Percentiles rank a stretch among this genome's conserved stretches.
phyloP scores from a whole-genome alignment of 2,888 invertebrate species.

The Glaucopsyche alexis region DNA sequence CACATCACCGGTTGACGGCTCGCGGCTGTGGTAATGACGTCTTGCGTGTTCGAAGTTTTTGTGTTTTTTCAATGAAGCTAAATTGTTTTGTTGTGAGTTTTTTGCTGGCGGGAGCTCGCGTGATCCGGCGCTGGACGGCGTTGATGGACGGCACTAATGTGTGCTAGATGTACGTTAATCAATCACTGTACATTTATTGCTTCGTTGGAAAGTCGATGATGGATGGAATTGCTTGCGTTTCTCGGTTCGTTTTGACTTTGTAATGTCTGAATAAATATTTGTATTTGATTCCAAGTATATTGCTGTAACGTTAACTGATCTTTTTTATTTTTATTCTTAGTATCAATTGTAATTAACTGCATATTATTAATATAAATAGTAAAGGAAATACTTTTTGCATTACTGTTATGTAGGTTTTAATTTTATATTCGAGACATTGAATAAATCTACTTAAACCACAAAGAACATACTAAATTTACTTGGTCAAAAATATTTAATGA shows the following conservation, averaged over 20 bases:
- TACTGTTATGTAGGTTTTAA: background rate
- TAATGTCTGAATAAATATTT: constrained; percentile 39
- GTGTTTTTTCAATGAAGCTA: constrained; percentile 62
- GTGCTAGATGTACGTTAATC: constrained; percentile 67
- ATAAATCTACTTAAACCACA: background rate
- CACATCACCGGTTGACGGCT: constrained; percentile 77
- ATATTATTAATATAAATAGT: background rate
- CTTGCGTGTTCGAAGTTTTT: constrained; percentile 54
- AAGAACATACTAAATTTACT: background rate
- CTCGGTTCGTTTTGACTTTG: constrained; percentile 15
- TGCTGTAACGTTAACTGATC: background rate
- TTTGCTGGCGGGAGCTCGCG: constrained; percentile 57
- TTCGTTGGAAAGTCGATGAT: constrained; percentile 56
- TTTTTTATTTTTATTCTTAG: background rate
- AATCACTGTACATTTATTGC: constrained; percentile 65
- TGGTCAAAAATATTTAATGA: too few species aligned
- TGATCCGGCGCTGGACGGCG: constrained; percentile 54
- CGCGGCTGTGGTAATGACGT: constrained; percentile 76
- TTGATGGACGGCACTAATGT: constrained; percentile 72
- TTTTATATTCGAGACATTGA: too few species aligned
- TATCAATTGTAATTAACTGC: background rate
- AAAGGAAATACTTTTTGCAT: too few species aligned
- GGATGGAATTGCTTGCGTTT: constrained; percentile 52
- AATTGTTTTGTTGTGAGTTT: constrained; percentile 65
- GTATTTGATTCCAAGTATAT: constrained; percentile 32